Evolutionary conservation across 2,113 vertebrate genomes (phyloP).

Genomic region (Corynorhinus townsendii): DNA sequence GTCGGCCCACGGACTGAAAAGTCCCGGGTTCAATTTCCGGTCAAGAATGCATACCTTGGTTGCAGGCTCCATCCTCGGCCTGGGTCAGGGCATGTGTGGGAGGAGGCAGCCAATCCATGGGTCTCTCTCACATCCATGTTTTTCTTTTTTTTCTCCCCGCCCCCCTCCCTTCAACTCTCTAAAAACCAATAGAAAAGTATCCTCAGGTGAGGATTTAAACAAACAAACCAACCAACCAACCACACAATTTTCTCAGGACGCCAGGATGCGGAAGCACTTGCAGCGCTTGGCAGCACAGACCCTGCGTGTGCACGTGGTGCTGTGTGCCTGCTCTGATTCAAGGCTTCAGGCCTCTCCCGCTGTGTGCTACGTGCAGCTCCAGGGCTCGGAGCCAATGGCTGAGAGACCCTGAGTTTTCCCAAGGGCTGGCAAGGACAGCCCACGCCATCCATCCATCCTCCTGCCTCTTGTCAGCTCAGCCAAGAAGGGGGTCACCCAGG

Average conservation of each 20-base stretch:
- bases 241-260: background rate
- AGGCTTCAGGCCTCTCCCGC: background rate
- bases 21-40: too few species aligned
- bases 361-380: background rate
- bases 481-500: conserved; percentile 63
- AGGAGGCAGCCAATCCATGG: too few species aligned
- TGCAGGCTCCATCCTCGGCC: too few species aligned
- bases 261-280: fast-evolving
- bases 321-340: background rate
- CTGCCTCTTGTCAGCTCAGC: conserved; percentile 47
- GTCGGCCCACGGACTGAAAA: too few species aligned
- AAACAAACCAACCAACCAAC: too few species aligned
- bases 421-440: conserved; percentile 30
- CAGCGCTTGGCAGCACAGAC: background rate
- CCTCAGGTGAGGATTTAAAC: too few species aligned
- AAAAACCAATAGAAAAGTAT: too few species aligned
- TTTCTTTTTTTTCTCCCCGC: too few species aligned
- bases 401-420: conserved; percentile 57
- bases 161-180: too few species aligned
- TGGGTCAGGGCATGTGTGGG: too few species aligned
- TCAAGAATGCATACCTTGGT: too few species aligned
- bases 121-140: too few species aligned
- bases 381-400: background rate
- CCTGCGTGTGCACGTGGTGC: background rate
- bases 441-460: conserved; percentile 58